phyloP scores from a whole-genome alignment of 2,888 invertebrate genomes.

The Barypeithes pellucidus region DNA sequence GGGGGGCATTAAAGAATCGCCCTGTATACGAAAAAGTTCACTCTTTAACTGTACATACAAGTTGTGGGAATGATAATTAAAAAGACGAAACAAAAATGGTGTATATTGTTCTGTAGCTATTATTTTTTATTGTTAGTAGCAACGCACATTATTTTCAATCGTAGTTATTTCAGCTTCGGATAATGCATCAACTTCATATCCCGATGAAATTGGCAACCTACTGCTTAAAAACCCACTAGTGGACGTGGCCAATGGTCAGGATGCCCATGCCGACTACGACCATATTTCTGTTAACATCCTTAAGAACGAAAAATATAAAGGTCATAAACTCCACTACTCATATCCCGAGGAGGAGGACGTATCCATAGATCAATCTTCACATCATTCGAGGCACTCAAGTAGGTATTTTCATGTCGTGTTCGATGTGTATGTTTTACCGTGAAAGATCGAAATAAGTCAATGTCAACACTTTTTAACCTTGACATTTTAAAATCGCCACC shows the following conservation, averaged over 20 bases:
- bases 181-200: slow-evolving; percentile 73
- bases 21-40: too few relatives aligned
- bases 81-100: slow-evolving; percentile 35
- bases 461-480: too few relatives aligned
- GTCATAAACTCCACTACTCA: slow-evolving; percentile 59
- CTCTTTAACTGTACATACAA: too few relatives aligned
- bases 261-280: slow-evolving; percentile 72
- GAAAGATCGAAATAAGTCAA: too few relatives aligned
- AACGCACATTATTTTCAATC: slow-evolving; percentile 35
- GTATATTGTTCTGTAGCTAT: slow-evolving; percentile 36
- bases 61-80: too few relatives aligned
- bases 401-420: slow-evolving; percentile 44
- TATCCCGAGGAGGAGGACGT: slow-evolving; percentile 67
- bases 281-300: slow-evolving; percentile 69
- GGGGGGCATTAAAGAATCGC: too few relatives aligned
- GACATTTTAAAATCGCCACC: too few relatives aligned
- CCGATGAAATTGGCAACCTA: slow-evolving; percentile 73
- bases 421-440: too few relatives aligned
- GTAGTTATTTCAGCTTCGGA: slow-evolving; percentile 72
- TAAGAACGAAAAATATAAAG: slow-evolving; percentile 67
- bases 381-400: slow-evolving; percentile 53
- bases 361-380: slow-evolving; percentile 41
- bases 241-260: slow-evolving; percentile 73
- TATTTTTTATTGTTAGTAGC: slow-evolving; percentile 15
- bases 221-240: slow-evolving; percentile 75